These are phyloP conservation scores for Pandion haliaetus DNA, from an alignment of 2,113 vertebrate genomes.

Conservation along the genomic window DNA sequence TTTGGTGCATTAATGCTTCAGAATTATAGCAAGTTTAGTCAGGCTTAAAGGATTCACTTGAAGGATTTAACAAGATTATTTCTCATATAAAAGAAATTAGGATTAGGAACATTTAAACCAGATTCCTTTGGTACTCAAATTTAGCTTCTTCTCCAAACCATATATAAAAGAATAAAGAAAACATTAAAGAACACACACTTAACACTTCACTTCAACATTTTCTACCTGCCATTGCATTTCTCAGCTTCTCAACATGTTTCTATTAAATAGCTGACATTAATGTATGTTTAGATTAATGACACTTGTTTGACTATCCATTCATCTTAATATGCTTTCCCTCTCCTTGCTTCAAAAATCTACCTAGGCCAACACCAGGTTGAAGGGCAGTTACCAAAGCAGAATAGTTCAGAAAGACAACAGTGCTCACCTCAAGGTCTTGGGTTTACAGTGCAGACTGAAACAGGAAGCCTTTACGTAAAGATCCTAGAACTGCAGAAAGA, in stretches of 20 bases:
- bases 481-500: background rate
- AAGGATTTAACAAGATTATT: slow-evolving; percentile 31
- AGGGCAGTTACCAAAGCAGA: background rate
- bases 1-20: background rate
- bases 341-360: background rate
- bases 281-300: background rate
- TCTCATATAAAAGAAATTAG: slow-evolving; percentile 3
- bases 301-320: background rate
- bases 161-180: background rate
- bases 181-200: background rate
- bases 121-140: background rate
- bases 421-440: background rate
- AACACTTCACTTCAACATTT: background rate
- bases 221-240: background rate
- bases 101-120: background rate
- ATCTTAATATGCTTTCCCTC: background rate
- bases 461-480: background rate
- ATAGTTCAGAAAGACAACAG: background rate
- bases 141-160: background rate
- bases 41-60: slow-evolving; percentile 15
- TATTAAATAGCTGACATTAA: background rate
- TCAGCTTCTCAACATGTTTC: background rate
- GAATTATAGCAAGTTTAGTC: background rate
- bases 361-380: background rate
- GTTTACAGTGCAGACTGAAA: background rate